Base-by-base conservation (phyloP, 2,888 invertebrate species). In the Heliconius ismenius region DNA sequence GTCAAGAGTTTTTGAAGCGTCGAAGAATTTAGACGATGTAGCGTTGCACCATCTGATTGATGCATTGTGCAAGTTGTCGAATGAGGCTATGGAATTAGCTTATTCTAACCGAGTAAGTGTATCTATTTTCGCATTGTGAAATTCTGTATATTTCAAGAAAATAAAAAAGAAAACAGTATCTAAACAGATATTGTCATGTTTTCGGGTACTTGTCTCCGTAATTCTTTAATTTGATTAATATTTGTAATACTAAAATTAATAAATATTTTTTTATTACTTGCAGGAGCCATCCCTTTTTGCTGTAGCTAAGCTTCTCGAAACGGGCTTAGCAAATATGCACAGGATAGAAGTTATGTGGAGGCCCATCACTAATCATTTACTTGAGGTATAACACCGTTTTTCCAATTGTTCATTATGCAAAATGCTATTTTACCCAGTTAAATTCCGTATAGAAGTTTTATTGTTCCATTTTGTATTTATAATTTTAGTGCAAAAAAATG, bases 301-400 rank as follows among this genome's bases (percentile, higher is more conserved):
- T 4, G 98, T 99, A 4, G 99, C 99, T 4, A 99, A 99, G 90
- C 94, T 99, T n/a, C 94, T 99, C n/a, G 99, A 99, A 93, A 99
- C 98, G 0, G 99, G 98, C 0, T 90, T 99, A 78, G 98, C 98
- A 0, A 99, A 99, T 91, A 96, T 99, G 95, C 96, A 97, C 70
- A 95, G 99, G 75, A 97, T 99, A 65, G 98, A 98, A 90, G 98
- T 99, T 0, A 95, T 98, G 83, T 99, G 99, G 99, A 95, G 97
- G 81, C 98, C 98, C 0, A 95, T 99, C 76, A 99, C 99, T 0
- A 98, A 98, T 88, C 99, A 99, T 91, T 95, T 99, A n/a, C 90
- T 99, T 68, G 98, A 99, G 92, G 98, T 98, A 79, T 84, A n/a
- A 58, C 86, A 83, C 3, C 21, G 2, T 43, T 26, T 39, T 67